Evolutionary conservation across 2,113 vertebrate genomes (phyloP).

Genomic region (Dipodomys spectabilis): DNA sequence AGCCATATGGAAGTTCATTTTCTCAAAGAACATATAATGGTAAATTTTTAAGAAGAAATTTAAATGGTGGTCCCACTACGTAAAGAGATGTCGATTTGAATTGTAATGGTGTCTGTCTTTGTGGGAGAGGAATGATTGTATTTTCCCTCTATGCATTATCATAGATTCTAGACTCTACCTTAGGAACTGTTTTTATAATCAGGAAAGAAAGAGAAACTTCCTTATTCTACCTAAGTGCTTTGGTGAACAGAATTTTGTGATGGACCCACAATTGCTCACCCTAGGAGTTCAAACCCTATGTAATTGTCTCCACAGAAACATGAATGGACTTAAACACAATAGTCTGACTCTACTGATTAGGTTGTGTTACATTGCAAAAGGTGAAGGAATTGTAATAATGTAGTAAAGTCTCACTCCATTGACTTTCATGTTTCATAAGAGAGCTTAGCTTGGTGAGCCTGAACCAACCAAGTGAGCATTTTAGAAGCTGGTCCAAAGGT

Average conservation of each 20-base stretch:
- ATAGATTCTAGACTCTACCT: not conserved
- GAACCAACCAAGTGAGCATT: not conserved
- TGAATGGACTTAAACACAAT: not conserved
- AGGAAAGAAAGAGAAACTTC: not conserved
- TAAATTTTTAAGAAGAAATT: not conserved
- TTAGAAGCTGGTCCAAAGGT: not conserved
- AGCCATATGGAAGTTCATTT: not conserved
- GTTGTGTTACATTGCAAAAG: not conserved
- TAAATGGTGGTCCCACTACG: not conserved
- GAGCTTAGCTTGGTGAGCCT: not conserved
- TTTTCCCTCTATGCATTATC: not conserved
- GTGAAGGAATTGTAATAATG: not conserved
- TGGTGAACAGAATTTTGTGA: not conserved
- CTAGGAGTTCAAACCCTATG: not conserved
- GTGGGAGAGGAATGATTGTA: not conserved
- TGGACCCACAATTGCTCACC: not conserved
- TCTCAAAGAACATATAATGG: slow-evolving; percentile 28
- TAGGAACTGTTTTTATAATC: not conserved
- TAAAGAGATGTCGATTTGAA: not conserved
- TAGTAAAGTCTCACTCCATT: not conserved
- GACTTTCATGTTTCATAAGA: not conserved
- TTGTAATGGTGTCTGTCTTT: slow-evolving; percentile 10
- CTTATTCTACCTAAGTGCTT: not conserved
- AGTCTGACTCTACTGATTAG: not conserved
- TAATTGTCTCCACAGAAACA: not conserved